Base-by-base conservation (phyloP, 1,140 invertebrate species). In the Aricia agestis region DNA sequence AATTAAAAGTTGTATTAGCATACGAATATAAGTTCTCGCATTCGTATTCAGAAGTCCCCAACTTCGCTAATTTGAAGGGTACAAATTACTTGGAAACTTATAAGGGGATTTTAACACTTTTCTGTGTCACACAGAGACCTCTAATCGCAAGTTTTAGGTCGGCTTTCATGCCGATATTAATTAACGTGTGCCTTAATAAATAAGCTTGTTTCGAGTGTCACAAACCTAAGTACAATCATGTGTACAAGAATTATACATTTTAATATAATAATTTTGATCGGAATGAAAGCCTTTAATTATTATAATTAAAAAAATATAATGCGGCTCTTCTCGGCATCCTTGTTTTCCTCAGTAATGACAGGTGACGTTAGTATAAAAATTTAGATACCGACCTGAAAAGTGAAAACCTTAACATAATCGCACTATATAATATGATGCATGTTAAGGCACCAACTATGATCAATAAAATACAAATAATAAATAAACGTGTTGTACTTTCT, bases 91-190 rank as follows among this genome's bases (percentile, higher is more conserved):
- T 72, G 76, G 74, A 71, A 84, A 84, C 78, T 82, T 84, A 82
- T 76, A 80, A 77, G 73, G 74, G 79, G 79, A 82, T 83, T 81
- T 83, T 72, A 78, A 76, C 74, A 68, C 67, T 69, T 69, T 77
- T 75, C 74, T 77, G 77, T 73, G 75, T 80, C 57, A 76, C 70
- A 74, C 77, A 83, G 83, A 78, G 80, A 85, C 83, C 84, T 81
- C 74, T 79, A 82, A 87, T 88, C 84, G 80, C 72, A 86, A 90
- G 81, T 88, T 90, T 87, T 79, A 89, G 88, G 87, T 84, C 82
- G 81, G 86, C 86, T 85, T 86, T 89, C 84, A 86, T 80, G 78
- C 75, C 76, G 78, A 82, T 86, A 90, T 89, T 90, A 88, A 90
- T 90, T 89, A 90, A 85, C 77, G 78, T 76, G 74, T 84, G 72